These are phyloP conservation scores for Oreonectes daqikongensis DNA, from an alignment of 2,797 vertebrate genomes.

Conservation along the genomic window DNA sequence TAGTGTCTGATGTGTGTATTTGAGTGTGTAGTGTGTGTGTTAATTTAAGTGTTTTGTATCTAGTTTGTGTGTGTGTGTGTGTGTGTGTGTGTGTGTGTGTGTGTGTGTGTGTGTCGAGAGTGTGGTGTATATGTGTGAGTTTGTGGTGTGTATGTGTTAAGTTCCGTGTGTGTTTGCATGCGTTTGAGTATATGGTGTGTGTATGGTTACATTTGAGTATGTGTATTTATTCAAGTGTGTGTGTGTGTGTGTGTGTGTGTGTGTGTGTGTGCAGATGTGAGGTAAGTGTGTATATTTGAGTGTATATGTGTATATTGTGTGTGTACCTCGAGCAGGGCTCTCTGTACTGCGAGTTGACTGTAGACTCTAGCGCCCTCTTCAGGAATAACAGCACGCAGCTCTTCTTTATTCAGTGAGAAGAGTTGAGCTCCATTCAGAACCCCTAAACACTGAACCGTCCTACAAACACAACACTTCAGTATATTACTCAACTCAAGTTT, in stretches of 20 bases:
- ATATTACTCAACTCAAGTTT: too few relatives aligned
- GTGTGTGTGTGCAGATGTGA: background rate
- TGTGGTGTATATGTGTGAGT: too few relatives aligned
- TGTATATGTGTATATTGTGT: slow-evolving; percentile 9
- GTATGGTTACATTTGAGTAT: background rate
- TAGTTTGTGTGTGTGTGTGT: background rate
- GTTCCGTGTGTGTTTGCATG: background rate
- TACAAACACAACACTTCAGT: slow-evolving; percentile 55
- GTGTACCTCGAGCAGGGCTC: slow-evolving; percentile 80
- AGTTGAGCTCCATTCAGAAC: slow-evolving; percentile 82
- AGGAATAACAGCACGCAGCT: slow-evolving; percentile 81
- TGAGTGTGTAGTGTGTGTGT: background rate
- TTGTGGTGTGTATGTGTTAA: too few relatives aligned
- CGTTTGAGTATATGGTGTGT: background rate
- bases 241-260: background rate
- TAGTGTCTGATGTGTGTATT: background rate
- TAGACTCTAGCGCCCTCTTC: slow-evolving; percentile 86
- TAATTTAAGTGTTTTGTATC: background rate
- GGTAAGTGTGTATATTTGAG: background rate
- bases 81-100: background rate
- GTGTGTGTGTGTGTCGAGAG: background rate
- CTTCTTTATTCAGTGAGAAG: slow-evolving; percentile 84
- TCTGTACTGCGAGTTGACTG: slow-evolving; percentile 87
- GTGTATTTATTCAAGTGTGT: slow-evolving; percentile 1
- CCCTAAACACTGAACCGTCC: slow-evolving; percentile 81